Percentiles rank a stretch among this genome's conserved stretches.
phyloP scores from a whole-genome alignment of 1,140 invertebrate species.

The Musca domestica region DNA sequence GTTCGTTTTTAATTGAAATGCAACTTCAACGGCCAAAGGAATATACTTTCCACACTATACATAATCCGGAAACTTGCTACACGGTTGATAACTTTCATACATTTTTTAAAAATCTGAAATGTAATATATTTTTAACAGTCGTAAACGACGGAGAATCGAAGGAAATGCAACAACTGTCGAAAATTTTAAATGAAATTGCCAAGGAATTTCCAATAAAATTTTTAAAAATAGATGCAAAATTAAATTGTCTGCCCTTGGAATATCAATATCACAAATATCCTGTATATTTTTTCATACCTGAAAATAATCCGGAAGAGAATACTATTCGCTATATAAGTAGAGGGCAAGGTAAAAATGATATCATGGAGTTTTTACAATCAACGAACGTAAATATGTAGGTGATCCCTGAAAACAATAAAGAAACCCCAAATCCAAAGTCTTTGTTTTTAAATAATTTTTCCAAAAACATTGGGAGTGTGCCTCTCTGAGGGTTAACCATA shows the following conservation, averaged over 20 bases:
- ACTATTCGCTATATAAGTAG: not conserved
- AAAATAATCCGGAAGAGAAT: not conserved
- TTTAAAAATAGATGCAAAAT: slow-evolving; percentile 1
- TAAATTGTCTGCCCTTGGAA: not conserved
- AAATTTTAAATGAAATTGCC: not conserved
- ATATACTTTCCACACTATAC: not conserved
- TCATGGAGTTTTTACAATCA: not conserved
- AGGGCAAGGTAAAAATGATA: not conserved
- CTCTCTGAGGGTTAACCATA: too few relatives aligned
- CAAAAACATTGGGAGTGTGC: too few relatives aligned
- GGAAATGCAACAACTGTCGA: not conserved
- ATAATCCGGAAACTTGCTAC: not conserved
- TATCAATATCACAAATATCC: not conserved
- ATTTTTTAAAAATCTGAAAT: not conserved
- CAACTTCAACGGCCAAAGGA: not conserved
- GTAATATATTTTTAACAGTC: not conserved
- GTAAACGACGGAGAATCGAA: not conserved
- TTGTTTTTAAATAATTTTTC: too few relatives aligned
- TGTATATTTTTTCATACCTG: not conserved
- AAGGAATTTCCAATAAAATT: not conserved
- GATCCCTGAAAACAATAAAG: too few relatives aligned
- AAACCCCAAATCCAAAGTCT: too few relatives aligned
- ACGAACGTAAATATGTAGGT: too few relatives aligned
- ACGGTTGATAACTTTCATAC: not conserved
- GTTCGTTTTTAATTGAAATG: not conserved